Conservation (phyloP, 2,113 vertebrate species). For the Poecile atricapillus region DNA sequence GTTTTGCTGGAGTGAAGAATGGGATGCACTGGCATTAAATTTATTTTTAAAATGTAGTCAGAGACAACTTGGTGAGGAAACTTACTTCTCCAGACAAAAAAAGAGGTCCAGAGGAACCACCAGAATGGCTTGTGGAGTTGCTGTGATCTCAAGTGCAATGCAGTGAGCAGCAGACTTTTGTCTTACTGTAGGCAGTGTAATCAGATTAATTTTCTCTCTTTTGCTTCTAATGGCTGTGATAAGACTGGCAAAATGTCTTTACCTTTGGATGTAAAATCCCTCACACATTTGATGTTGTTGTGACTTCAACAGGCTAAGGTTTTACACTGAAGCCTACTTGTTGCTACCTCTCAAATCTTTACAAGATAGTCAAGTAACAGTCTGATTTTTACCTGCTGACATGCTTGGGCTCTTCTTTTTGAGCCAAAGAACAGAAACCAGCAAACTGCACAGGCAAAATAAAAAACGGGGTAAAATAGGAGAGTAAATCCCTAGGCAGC, state of each 20-base stretch:
- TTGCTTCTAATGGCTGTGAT: neutral
- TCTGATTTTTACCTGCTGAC: neutral
- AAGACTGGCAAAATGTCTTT: neutral
- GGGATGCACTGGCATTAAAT: neutral
- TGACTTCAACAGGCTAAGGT: neutral
- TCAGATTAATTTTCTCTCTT: neutral
- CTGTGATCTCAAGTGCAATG: neutral
- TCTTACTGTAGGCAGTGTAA: neutral
- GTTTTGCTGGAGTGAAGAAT: neutral
- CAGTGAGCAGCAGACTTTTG: neutral
- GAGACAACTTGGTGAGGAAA: neutral
- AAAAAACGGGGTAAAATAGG: neutral
- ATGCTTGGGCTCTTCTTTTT: neutral
- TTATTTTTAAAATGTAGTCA: neutral
- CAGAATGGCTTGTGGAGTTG: neutral
- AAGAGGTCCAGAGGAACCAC: neutral
- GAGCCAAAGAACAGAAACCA: neutral
- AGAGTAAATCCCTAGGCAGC: neutral
- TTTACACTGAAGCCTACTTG: neutral
- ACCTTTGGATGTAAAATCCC: neutral
- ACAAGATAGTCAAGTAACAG: neutral
- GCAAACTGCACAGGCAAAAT: neutral
- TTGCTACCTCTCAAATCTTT: neutral
- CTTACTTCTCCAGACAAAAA: neutral
- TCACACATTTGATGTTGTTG: accelerated